Percentiles rank a stretch among this genome's conserved stretches.
These are phyloP conservation scores for Pomatorhinus ruficollis DNA, from an alignment of 2,113 vertebrate genomes.

Conservation along the genomic window DNA sequence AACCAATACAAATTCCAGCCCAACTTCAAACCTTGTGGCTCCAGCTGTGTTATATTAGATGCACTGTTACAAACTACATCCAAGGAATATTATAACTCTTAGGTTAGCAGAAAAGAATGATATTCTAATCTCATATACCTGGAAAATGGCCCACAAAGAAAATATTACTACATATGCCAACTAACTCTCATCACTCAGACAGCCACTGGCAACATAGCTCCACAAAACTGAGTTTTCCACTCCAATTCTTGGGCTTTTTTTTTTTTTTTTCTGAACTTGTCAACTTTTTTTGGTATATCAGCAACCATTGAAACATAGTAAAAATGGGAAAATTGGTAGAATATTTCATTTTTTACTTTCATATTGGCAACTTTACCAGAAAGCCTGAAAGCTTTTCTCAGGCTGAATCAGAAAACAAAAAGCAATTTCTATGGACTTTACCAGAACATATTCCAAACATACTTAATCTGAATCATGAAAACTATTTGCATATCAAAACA, in stretches of 20 bases:
- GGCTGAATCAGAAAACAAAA: not conserved
- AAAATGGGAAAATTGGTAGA: not conserved
- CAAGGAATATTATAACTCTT: not conserved
- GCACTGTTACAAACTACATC: not conserved
- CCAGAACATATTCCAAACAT: not conserved
- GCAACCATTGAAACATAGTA: not conserved
- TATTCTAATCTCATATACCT: not conserved
- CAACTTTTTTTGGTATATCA: not conserved
- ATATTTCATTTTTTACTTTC: not conserved
- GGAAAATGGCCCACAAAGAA: not conserved
- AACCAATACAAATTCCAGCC: not conserved
- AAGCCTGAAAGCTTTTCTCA: not conserved
- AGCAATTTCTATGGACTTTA: not conserved
- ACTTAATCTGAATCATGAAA: not conserved
- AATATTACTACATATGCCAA: not conserved
- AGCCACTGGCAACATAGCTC: not conserved
- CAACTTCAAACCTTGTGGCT: not conserved
- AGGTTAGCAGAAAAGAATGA: not conserved
- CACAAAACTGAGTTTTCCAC: not conserved
- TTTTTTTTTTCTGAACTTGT: not conserved
- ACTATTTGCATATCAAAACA: not conserved
- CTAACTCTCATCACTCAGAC: not conserved
- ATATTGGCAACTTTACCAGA: not conserved
- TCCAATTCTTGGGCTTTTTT: not conserved
- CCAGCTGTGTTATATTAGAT: not conserved